Evolutionary conservation across 2,113 vertebrate species (phyloP), one percentile per base, ranked within the genome.

Genomic region (Andinoacara biseriatus): DNA sequence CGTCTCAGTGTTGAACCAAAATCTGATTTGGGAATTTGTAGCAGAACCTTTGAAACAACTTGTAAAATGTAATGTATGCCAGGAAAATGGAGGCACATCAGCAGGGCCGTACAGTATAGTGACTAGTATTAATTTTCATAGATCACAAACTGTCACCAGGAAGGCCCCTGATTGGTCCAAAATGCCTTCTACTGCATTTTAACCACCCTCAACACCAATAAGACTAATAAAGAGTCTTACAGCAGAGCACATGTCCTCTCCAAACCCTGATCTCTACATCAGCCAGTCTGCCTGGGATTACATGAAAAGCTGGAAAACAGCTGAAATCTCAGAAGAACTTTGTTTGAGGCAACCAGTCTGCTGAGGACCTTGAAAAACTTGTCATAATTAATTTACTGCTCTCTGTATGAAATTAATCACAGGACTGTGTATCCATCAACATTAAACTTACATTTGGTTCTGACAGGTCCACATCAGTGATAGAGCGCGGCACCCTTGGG

Each of bases 391-490:
- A n/a, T 63, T 69, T 14, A 69, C 65, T 49, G 5, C 24, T 69
- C 65, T 29, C 29, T 69, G 60, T 62, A 0, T 10, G 20, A 35
- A 62, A 35, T 52, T 43, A 52, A 26, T 31, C 43, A 31, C 65
- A 20, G 24, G 11, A 62, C 22, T n/a, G 46, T 15, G 8, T 3
- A 20, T 5, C 38, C 13, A 59, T 29, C 22, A 74, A 7, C 8
- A 54, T 31, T 22, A 15, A 46, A 96, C 97, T 97, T 95, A 98
- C 97, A 92, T 95, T 95, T 63, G 93, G 91, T 63, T 95, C 92
- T 56, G 93, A 93, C 7, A 98, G 95, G 91, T 97, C 96, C 91
- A 92, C 90, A 76, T 97, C 96, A 38, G 97, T 97, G 84, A 94
- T 26, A 15, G 97, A 97, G 38, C 94, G 93, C 0, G 94, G 86